Base-by-base conservation (phyloP, 2,113 vertebrate species). In the Stegostoma tigrinum region DNA sequence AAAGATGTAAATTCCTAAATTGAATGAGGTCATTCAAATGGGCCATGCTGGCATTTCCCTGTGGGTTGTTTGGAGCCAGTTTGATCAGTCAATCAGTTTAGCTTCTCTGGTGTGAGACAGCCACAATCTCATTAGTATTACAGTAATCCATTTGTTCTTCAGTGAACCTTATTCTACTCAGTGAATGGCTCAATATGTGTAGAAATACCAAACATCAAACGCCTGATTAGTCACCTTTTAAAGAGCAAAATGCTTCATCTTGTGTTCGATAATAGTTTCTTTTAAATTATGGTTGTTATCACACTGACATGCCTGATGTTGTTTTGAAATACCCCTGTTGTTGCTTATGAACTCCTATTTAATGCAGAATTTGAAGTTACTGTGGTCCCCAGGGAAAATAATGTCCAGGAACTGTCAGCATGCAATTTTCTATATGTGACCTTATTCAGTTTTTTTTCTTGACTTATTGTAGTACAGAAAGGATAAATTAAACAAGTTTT, bases 61-160 rank as follows among this genome's bases (percentile, higher is more conserved):
- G 75, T 27, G 10, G 72, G 61, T 66, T 61, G 55, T 61, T 61
- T 93, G 55, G 61, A 93, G 89, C 94, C 94, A 72, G 38, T 95
- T 61, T 95, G 94, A 95, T 52, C 34, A 30, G 68, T 95, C 94
- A 95, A 72, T 72, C 68, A 52, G 42, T 42, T 95, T 95, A 72
- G 68, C 24, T 95, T 95, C 68, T 95, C 94, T 72, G 24, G 27
- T 75, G n/a, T 95, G 94, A 34, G 94, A 72, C 66, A 72, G 94
- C 68, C 68, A 95, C 24, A 95, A 72, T 14, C 94, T 95, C 94
- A 95, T 72, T 95, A 72, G 68, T 95, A 72, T 72, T 72, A 95
- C 93, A 95, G 94, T 72, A 52, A 45, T 30, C 68, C 42, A 95
- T 95, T 95, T 95, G 94, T 95, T 95, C 68, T 70, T 95, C 67